phyloP scores from a whole-genome alignment of 2,113 vertebrate species.

The Catharus fuscescens region DNA sequence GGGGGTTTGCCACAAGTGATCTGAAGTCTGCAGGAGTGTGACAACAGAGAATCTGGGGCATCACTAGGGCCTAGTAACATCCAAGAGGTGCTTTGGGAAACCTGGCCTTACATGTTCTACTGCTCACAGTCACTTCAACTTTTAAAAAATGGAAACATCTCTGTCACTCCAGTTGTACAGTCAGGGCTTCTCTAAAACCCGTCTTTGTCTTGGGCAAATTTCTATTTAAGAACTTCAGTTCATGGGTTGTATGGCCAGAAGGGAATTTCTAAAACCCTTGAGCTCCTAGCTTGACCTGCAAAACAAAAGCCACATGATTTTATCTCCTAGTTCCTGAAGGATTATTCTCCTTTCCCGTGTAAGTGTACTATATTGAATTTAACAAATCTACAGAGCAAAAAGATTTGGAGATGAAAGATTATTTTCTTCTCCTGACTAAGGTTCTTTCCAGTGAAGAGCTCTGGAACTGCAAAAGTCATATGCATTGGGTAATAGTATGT shows the following conservation, averaged over 20 bases:
- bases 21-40: neutral
- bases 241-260: neutral
- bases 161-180: neutral
- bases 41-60: neutral
- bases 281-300: neutral
- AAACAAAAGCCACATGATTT: neutral
- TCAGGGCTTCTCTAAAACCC: neutral
- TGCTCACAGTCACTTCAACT: neutral
- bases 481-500: neutral
- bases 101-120: neutral
- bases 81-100: neutral
- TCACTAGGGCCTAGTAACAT: neutral
- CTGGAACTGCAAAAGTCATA: neutral
- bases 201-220: neutral
- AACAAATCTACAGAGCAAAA: neutral
- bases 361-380: slow-evolving; percentile 12
- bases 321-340: neutral
- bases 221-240: neutral
- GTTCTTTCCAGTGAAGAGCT: neutral
- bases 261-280: neutral
- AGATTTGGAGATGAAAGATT: slow-evolving; percentile 29
- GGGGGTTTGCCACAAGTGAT: neutral
- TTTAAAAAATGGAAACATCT: neutral
- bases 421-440: neutral
- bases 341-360: neutral